phyloP scores from a whole-genome alignment of 2,113 vertebrate species.

The Prinia subflava region DNA sequence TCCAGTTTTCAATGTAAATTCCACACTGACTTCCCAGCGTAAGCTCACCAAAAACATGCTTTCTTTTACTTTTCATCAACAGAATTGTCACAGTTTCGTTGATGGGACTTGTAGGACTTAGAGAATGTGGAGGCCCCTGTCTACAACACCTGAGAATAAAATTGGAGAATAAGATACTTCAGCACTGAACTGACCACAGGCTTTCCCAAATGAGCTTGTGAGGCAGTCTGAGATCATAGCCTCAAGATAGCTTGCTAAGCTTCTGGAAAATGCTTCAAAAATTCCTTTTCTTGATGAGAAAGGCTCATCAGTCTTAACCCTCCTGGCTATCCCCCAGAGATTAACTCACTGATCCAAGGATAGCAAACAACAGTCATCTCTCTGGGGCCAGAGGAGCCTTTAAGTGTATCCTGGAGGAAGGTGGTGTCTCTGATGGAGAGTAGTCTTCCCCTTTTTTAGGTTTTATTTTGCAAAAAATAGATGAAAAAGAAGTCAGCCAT shows the following conservation, averaged over 20 bases:
- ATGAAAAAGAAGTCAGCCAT: background rate
- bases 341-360: background rate
- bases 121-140: background rate
- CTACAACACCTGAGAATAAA: background rate
- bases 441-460: fast-evolving
- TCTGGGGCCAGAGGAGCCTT: background rate
- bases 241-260: background rate
- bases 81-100: background rate
- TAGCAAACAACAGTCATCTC: background rate
- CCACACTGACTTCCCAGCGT: background rate
- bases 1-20: background rate
- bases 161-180: background rate
- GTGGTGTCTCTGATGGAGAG: background rate
- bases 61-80: background rate
- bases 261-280: background rate
- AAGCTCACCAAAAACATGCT: background rate
- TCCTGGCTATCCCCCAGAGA: background rate
- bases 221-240: background rate
- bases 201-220: background rate
- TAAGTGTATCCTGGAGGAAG: background rate
- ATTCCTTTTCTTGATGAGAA: background rate
- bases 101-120: background rate
- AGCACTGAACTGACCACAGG: fast-evolving
- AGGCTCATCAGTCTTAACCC: background rate
- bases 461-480: background rate